Conservation (phyloP, 2,797 vertebrate species). For the Darevskia nairensis region DNA sequence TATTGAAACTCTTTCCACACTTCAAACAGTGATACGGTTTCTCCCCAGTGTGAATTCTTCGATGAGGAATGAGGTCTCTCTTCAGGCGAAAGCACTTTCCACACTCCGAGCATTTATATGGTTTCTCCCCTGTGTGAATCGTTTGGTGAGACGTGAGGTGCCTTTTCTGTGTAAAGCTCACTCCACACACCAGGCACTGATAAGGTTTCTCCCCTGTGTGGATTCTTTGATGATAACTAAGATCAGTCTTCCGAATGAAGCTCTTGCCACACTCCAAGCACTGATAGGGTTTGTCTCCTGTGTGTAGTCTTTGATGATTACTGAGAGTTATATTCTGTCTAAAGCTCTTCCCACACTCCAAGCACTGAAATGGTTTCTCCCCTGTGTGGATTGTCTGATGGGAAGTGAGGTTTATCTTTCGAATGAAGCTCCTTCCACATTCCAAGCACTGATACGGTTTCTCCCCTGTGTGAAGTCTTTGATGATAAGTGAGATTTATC, state of each 20-base stretch:
- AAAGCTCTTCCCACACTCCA: neutral
- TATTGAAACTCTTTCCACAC: neutral
- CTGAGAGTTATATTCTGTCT: neutral
- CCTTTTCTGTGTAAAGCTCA: neutral
- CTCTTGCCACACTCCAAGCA: neutral
- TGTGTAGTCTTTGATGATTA: neutral
- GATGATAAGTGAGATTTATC: neutral
- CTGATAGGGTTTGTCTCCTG: neutral
- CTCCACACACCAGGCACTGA: neutral
- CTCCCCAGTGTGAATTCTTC: neutral
- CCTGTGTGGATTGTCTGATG: neutral
- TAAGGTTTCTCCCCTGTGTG: neutral
- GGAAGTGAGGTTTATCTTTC: neutral
- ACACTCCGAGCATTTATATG: neutral
- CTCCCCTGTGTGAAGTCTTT: neutral
- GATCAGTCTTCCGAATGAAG: neutral
- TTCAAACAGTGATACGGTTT: neutral
- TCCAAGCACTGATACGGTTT: neutral
- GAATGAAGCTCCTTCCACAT: neutral
- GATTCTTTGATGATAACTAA: neutral
- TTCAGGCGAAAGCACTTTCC: neutral
- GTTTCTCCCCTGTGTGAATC: neutral
- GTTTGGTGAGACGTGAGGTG: neutral
- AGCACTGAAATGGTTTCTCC: neutral
- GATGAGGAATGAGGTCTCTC: neutral